phyloP scores from a whole-genome alignment of 2,888 invertebrate species.

The Netelia fuscicornis region DNA sequence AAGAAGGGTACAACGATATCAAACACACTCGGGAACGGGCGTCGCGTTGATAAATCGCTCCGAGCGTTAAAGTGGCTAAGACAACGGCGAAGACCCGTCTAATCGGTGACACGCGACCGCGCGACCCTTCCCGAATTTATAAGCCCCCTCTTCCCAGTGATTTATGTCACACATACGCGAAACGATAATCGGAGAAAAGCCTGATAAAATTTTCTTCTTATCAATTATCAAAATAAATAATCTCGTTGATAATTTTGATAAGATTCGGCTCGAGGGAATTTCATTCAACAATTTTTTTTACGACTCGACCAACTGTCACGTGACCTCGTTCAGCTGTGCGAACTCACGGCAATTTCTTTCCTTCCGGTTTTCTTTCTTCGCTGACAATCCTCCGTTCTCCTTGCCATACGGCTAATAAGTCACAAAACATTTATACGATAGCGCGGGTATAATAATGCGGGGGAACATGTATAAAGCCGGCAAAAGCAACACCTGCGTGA shows the following conservation, averaged over 20 bases:
- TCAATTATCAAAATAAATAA: too few relatives aligned
- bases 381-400: constrained; percentile 14
- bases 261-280: too few relatives aligned
- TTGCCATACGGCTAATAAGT: constrained; percentile 50
- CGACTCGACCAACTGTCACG: too few relatives aligned
- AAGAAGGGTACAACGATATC: too few relatives aligned
- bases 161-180: background rate
- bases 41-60: constrained; percentile 49
- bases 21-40: background rate
- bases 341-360: background rate
- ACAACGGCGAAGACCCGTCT: constrained; percentile 36
- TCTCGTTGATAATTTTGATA: too few relatives aligned
- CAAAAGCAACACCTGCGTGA: constrained; percentile 49
- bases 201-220: too few relatives aligned
- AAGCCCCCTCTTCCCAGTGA: background rate
- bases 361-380: constrained; percentile 12
- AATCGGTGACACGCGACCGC: constrained; percentile 51
- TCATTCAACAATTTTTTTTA: too few relatives aligned
- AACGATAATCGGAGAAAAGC: too few relatives aligned
- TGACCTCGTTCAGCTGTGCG: too few relatives aligned
- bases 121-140: constrained; percentile 2
- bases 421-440: constrained; percentile 29
- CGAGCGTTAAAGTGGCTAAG: constrained; percentile 44
- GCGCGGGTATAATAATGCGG: constrained; percentile 25
- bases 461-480: constrained; percentile 28